Conservation (phyloP, 2,797 vertebrate species). For the Iguana delicatissima region DNA sequence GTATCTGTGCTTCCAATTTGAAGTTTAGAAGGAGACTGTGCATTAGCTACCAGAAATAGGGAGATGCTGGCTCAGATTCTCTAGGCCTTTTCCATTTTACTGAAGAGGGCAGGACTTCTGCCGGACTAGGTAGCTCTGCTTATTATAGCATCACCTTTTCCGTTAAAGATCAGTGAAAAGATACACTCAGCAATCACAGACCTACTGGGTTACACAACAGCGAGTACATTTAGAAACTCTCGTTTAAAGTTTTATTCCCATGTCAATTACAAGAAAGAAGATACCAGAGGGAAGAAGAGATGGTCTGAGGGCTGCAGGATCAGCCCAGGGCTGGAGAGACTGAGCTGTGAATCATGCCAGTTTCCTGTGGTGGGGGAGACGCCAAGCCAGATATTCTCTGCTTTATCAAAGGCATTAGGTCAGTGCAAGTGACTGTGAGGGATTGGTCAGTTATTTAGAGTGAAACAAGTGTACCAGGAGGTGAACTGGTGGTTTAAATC, state of each 20-base stretch:
- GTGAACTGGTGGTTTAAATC: background rate
- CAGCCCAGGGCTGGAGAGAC: background rate
- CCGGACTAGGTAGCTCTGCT: fast-evolving
- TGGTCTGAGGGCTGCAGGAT: constrained; percentile 3
- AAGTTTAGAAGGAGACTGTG: background rate
- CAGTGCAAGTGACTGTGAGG: background rate
- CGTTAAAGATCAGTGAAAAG: constrained; percentile 20
- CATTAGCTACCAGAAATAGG: background rate
- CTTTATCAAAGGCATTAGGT: background rate
- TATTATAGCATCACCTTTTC: background rate
- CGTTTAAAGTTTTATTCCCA: constrained; percentile 32
- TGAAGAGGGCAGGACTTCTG: background rate
- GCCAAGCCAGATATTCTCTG: no score
- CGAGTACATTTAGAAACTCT: constrained; percentile 11
- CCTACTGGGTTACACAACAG: constrained; percentile 13
- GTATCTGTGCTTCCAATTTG: background rate
- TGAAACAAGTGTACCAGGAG: background rate
- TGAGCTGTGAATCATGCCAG: background rate
- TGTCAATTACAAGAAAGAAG: constrained; percentile 25
- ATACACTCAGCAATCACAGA: background rate
- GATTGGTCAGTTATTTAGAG: background rate
- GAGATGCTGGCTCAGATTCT: background rate
- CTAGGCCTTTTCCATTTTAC: constrained; percentile 2
- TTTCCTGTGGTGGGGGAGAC: background rate
- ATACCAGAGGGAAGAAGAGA: constrained; percentile 42